These are phyloP conservation scores for Oceanodroma leucorhoa DNA, from an alignment of 2,797 vertebrate genomes.

Conservation along the genomic window DNA sequence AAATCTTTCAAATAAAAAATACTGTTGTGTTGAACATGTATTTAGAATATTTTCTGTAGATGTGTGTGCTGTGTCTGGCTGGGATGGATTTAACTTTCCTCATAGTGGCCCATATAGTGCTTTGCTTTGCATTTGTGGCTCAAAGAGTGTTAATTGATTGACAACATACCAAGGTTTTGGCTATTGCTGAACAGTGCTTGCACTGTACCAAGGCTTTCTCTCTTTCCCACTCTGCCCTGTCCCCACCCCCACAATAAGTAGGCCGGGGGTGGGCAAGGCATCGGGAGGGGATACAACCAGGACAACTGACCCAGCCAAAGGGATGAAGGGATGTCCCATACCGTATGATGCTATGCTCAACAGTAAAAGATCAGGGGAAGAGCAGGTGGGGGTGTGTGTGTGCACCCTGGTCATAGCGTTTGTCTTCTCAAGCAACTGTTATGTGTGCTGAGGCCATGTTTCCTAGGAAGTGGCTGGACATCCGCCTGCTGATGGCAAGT, in stretches of 20 bases:
- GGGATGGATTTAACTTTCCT: background rate
- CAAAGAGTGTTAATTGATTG: background rate
- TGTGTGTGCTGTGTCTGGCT: background rate
- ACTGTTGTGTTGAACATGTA: background rate
- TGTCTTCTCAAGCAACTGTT: background rate
- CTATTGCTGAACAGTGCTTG: background rate
- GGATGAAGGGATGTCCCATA: background rate
- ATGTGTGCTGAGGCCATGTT: background rate
- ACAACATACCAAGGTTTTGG: background rate
- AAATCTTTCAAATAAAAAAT: background rate
- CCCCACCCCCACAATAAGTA: background rate
- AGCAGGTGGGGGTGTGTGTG: too few relatives aligned
- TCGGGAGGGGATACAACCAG: background rate
- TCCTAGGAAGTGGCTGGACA: background rate
- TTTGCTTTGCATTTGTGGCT: background rate
- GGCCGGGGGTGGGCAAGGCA: accelerated
- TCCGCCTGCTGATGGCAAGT: background rate
- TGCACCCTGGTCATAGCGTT: background rate
- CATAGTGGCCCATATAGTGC: accelerated
- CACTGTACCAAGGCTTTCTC: background rate
- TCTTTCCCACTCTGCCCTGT: background rate
- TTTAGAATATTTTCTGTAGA: background rate
- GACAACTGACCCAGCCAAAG: background rate
- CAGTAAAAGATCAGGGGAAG: background rate
- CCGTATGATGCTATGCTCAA: background rate